Conservation (phyloP, 2,113 vertebrate species). For the Labrus mixtus region DNA sequence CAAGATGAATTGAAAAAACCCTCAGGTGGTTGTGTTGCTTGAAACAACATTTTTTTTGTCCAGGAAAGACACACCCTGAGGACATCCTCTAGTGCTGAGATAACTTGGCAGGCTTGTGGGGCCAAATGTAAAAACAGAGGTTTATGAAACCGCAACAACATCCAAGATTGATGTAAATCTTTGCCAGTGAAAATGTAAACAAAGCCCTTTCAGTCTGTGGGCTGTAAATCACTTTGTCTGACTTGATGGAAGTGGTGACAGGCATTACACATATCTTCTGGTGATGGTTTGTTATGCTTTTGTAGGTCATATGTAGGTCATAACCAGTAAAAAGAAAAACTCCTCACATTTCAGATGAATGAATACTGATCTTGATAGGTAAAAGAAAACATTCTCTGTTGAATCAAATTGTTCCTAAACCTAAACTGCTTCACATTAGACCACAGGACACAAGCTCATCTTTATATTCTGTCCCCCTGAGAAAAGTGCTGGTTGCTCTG, state of each 20-base stretch:
- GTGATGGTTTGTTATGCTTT: not conserved
- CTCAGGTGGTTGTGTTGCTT: constrained; percentile 19
- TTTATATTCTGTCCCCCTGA: constrained; percentile 15
- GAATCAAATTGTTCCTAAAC: constrained; percentile 5
- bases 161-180: not conserved
- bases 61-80: not conserved
- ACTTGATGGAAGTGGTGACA: not conserved
- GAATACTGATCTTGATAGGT: constrained; percentile 26
- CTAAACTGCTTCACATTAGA: too few relatives aligned
- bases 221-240: not conserved
- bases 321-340: not conserved
- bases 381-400: constrained; percentile 37
- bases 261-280: not conserved
- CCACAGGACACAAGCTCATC: not conserved
- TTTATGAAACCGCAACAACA: not conserved
- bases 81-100: not conserved
- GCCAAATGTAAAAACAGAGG: not conserved
- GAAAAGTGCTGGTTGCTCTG: not conserved
- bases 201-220: not conserved
- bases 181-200: not conserved
- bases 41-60: constrained; percentile 35
- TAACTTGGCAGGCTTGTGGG: not conserved
- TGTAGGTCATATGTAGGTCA: not conserved
- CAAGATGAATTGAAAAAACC: constrained; percentile 23
- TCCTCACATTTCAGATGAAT: not conserved